These are phyloP conservation scores for Drosophila lini DNA, from an alignment of 1,140 invertebrate genomes.

Conservation along the genomic window DNA sequence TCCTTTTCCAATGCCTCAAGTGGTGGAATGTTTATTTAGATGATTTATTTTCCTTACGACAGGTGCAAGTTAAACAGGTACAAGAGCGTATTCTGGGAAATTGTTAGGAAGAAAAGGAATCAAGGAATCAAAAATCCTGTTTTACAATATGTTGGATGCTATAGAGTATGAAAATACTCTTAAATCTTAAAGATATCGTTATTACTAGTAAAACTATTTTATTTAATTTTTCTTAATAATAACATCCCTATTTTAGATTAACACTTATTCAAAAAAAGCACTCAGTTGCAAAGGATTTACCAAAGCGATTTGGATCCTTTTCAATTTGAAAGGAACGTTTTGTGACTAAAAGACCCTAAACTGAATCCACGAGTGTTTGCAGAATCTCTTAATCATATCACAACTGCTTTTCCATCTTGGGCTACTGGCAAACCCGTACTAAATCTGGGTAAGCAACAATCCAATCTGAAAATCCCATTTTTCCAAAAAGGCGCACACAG, in stretches of 20 bases:
- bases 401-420: not conserved
- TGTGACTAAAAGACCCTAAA: not conserved
- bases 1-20: not conserved
- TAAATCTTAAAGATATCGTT: too few species aligned
- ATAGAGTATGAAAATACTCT: too few species aligned
- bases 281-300: too few species aligned
- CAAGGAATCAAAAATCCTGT: not conserved
- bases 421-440: not conserved
- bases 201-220: too few species aligned
- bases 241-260: too few species aligned
- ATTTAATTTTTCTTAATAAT: too few species aligned
- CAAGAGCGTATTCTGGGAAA: not conserved
- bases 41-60: not conserved
- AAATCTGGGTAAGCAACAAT: conserved; percentile 15
- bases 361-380: not conserved
- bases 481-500: conserved; percentile 16
- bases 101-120: not conserved
- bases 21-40: not conserved
- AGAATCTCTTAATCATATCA: not conserved
- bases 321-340: not conserved
- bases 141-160: too few species aligned
- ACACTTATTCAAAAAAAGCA: too few species aligned
- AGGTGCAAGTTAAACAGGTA: conserved; percentile 2
- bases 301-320: too few species aligned
- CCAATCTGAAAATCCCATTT: conserved; percentile 19